Evolutionary conservation across 2,113 vertebrate species (phyloP).

Genomic region (Vulpes ferrilata): DNA sequence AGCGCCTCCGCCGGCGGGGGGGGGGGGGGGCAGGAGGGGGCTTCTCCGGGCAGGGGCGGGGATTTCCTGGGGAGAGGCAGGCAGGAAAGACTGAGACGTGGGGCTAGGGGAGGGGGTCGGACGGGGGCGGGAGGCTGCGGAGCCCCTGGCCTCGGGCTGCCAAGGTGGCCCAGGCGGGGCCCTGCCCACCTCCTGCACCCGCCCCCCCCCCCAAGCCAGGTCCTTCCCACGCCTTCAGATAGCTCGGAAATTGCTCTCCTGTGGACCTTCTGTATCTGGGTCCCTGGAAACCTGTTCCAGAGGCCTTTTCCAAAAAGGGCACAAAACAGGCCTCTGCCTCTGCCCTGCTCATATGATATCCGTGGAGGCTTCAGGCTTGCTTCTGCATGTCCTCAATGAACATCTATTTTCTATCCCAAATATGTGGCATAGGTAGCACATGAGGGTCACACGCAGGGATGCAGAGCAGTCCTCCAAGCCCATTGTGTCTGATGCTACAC

Average conservation of each 20-base stretch:
- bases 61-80: slow-evolving; percentile 69
- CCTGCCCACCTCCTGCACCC: background rate
- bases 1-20: slow-evolving; percentile 19
- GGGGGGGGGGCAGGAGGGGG: background rate
- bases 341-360: background rate
- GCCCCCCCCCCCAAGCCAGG: background rate
- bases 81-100: slow-evolving; percentile 57
- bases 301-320: background rate
- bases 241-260: slow-evolving; percentile 21
- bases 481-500: slow-evolving; percentile 43
- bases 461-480: background rate
- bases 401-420: slow-evolving; percentile 50
- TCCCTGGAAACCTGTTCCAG: slow-evolving; percentile 32
- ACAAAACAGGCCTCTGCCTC: slow-evolving; percentile 7
- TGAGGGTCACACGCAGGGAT: background rate
- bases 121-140: background rate
- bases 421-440: background rate
- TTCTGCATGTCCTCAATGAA: background rate
- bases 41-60: slow-evolving; percentile 59
- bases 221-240: background rate
- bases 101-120: background rate
- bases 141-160: background rate
- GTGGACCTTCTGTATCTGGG: background rate
- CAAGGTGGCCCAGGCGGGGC: background rate
- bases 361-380: slow-evolving; percentile 20